Conservation (phyloP, 2,113 vertebrate genomes). For the Hippocampus mohnikei region DNA sequence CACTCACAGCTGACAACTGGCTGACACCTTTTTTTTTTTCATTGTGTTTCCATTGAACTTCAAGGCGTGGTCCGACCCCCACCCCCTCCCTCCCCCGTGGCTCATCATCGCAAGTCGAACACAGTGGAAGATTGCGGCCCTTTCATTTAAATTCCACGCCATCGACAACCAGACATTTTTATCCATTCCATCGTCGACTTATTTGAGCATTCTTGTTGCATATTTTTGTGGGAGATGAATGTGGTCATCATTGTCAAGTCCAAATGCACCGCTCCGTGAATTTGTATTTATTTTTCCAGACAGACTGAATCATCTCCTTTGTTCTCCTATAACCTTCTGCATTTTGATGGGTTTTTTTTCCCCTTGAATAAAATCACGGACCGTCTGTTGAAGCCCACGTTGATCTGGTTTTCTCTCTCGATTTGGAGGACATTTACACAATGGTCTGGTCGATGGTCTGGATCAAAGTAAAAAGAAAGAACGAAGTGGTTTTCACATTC, state of each 20-base stretch:
- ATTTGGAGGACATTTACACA: not conserved
- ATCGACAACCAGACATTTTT: not conserved
- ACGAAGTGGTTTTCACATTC: not conserved
- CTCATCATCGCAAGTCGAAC: conserved; percentile 49
- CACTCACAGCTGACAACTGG: conserved; percentile 19
- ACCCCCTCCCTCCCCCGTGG: conserved; percentile 39
- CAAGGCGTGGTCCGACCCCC: conserved; percentile 43
- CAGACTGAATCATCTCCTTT: conserved; percentile 13
- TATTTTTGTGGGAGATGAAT: not conserved
- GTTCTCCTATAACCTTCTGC: not conserved
- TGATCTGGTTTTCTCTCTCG: conserved; percentile 1
- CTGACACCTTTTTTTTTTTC: conserved; percentile 19
- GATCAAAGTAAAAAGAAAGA: not conserved
- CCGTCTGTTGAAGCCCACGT: not conserved
- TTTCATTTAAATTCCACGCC: conserved; percentile 17
- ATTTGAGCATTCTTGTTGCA: not conserved
- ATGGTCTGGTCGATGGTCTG: not conserved
- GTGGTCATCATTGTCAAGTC: conserved; percentile 37
- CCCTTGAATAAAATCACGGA: not conserved
- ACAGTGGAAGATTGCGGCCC: conserved; percentile 49
- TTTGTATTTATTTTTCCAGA: conserved; percentile 38
- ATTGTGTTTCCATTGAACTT: conserved; percentile 11
- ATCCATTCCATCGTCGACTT: not conserved
- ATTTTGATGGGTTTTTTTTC: not conserved
- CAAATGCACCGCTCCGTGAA: conserved; percentile 4